A percentile compares a stretch with the other conserved stretches of the same genome.
These are phyloP conservation scores for Astatotilapia flaviijosephi DNA, from an alignment of 2,113 vertebrate species.

Conservation along the genomic window DNA sequence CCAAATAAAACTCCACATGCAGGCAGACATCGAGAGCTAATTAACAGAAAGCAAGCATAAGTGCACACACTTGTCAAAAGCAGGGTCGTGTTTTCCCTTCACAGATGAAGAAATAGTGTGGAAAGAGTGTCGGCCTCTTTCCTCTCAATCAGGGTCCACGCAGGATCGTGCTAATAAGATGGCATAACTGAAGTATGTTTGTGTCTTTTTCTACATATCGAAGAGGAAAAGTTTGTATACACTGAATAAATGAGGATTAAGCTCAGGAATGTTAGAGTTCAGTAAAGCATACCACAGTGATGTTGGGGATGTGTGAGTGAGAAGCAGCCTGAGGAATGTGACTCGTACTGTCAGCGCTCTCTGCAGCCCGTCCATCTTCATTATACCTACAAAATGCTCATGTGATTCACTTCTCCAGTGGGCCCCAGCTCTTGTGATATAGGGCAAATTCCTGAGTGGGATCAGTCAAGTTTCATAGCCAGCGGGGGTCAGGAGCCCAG, in stretches of 20 bases:
- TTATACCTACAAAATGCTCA: constrained; percentile 57
- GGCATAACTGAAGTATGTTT: neutral
- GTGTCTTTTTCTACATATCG: neutral
- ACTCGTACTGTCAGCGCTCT: constrained; percentile 37
- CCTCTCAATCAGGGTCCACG: neutral
- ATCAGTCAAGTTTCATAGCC: constrained; percentile 53
- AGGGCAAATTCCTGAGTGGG: constrained; percentile 60
- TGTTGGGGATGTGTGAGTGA: neutral
- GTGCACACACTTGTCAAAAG: neutral
- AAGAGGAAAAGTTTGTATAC: neutral
- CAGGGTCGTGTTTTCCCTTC: neutral
- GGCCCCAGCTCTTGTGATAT: constrained; percentile 39
- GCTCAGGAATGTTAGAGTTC: neutral
- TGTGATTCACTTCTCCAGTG: constrained; percentile 59
- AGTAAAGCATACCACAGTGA: neutral
- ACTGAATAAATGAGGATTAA: neutral
- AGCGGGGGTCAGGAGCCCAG: constrained; percentile 23
- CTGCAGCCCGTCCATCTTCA: constrained; percentile 56
- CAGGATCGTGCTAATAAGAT: neutral
- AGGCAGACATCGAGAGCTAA: neutral
- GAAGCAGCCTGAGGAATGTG: constrained; percentile 43
- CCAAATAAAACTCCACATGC: neutral
- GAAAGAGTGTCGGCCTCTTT: neutral
- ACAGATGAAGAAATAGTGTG: neutral
- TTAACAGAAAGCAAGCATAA: neutral